Conservation (phyloP, 1,140 invertebrate genomes). For the Branchinecta lindahli region DNA sequence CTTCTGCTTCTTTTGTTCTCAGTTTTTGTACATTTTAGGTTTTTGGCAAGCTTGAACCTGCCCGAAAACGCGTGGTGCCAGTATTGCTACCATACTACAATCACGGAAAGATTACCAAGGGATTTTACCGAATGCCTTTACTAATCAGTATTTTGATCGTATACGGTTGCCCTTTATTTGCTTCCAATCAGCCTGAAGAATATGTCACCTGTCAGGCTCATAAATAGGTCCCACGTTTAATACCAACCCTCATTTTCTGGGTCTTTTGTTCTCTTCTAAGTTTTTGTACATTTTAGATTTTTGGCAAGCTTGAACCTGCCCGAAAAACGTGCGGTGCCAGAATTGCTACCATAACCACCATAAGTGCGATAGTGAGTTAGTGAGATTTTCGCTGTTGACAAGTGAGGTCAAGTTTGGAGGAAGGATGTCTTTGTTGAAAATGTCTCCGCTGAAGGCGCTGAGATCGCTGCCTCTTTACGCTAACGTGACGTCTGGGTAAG, state of each 20-base stretch:
- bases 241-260: background rate
- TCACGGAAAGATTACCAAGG: too few species aligned
- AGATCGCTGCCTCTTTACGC: background rate
- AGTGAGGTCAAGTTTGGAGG: background rate
- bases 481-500: background rate
- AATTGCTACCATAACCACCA: background rate
- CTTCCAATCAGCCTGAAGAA: too few species aligned
- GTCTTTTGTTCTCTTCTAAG: background rate
- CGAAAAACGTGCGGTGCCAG: background rate
- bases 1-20: background rate
- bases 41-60: background rate
- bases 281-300: background rate
- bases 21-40: background rate
- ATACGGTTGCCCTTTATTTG: too few species aligned
- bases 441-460: background rate
- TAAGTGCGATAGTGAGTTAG: background rate
- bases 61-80: background rate
- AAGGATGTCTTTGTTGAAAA: background rate
- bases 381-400: background rate
- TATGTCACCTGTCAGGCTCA: too few species aligned
- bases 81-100: background rate
- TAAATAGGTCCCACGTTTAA: background rate
- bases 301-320: background rate
- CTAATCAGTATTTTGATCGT: too few species aligned
- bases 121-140: too few species aligned